Base-by-base conservation (phyloP, 2,888 invertebrate genomes). In the Drosophila rellima region DNA sequence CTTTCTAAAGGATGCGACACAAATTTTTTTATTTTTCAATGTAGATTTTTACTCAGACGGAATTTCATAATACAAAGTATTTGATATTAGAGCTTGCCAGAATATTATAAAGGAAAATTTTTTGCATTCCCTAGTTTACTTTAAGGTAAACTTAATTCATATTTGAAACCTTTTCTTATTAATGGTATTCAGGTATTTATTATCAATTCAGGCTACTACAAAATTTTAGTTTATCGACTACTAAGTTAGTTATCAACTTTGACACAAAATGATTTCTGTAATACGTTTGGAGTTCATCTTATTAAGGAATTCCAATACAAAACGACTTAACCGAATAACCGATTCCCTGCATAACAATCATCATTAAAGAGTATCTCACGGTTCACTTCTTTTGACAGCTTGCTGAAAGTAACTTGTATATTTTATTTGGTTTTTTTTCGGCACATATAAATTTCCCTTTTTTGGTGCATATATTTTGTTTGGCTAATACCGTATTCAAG, bases 401-500 rank as follows among this genome's bases (percentile, higher is more conserved):
- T 23, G 10, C n/a, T 42, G 10, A 50, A 2, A 2, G n/a, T 15
- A 23, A 44, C 7, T 23, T 15, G 56, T 17, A 11, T 17, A n/a
- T 44, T 17, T 51, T 39, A 3, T 40, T 42, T 31, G 7, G 5
- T 40, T 13, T 48, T 23, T n/a, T 20, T 17, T 20, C 37, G 29
- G 35, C 45, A 29, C 18, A 56, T 44, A 56, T 47, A 56, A 77
- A 54, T 63, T 57, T 39, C 39, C 37, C 17, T 55, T 20, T 47
- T 35, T 31, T 59, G 11, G 37, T 52, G 10, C 3, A 23, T n/a
- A 1, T 44, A 11, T 52, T 52, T 15, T 48, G 55, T 65, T 60
- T 50, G 64, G 63, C 70, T 64, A 74, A 77, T 63, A 57, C 44
- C 47, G 40, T 48, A 11, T 64, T 74, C 66, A 77, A 78, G 78